Evolutionary conservation across 2,888 invertebrate species (phyloP).

Genomic region (Heliconius ethilla): DNA sequence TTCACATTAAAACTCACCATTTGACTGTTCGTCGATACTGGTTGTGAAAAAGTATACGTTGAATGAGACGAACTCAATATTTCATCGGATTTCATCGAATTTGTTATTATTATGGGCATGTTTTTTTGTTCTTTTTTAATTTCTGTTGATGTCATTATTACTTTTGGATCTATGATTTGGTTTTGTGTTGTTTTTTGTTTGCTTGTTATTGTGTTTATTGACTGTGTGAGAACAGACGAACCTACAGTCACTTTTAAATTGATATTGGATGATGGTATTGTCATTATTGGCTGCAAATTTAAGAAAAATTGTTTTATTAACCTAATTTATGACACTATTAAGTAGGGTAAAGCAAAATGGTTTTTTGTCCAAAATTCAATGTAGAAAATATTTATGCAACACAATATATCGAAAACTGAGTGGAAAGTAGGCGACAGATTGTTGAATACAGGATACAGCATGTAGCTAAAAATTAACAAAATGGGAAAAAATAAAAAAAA

Average conservation of each 20-base stretch:
- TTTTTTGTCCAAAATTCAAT: neutral
- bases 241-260: slow-evolving; percentile 64
- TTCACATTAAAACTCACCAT: slow-evolving; percentile 53
- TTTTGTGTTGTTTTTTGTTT: slow-evolving; percentile 38
- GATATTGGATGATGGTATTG: slow-evolving; percentile 50
- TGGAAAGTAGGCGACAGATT: too few relatives aligned
- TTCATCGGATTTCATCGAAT: slow-evolving; percentile 25
- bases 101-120: slow-evolving; percentile 8
- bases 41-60: slow-evolving; percentile 25
- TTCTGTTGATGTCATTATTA: slow-evolving; percentile 30
- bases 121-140: slow-evolving; percentile 30
- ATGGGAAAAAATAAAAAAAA: too few relatives aligned
- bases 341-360: neutral
- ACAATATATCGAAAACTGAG: neutral
- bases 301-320: neutral
- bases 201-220: slow-evolving; percentile 52
- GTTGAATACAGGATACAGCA: too few relatives aligned
- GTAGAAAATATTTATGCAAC: too few relatives aligned
- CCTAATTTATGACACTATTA: neutral
- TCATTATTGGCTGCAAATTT: slow-evolving; percentile 51
- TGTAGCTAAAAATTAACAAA: too few relatives aligned
- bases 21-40: slow-evolving; percentile 38
- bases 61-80: slow-evolving; percentile 6
- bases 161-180: slow-evolving; percentile 35
- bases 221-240: slow-evolving; percentile 61